These are phyloP conservation scores for Ginglymostoma cirratum DNA, from an alignment of 2,113 vertebrate genomes.

Conservation along the genomic window DNA sequence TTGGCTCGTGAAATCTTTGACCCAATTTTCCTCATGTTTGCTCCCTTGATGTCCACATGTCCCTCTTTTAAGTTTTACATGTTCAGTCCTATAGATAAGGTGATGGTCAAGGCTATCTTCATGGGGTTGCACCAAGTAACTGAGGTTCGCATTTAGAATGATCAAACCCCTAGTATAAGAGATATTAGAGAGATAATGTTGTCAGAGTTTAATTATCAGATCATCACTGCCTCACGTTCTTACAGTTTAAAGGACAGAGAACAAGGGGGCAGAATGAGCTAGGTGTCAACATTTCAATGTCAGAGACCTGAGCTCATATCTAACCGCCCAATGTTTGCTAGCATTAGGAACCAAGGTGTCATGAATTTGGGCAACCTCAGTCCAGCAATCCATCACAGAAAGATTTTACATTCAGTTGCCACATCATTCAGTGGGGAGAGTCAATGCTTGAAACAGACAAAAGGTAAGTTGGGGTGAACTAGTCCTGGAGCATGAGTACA, in stretches of 20 bases:
- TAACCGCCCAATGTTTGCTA: neutral
- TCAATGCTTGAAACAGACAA: neutral
- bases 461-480: neutral
- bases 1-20: slow-evolving; percentile 52
- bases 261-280: neutral
- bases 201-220: neutral
- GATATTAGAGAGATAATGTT: slow-evolving; percentile 38
- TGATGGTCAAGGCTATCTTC: slow-evolving; percentile 55
- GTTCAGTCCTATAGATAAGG: slow-evolving; percentile 72
- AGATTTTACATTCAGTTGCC: neutral
- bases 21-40: slow-evolving; percentile 44
- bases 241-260: neutral
- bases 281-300: neutral
- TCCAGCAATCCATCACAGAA: neutral
- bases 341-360: neutral
- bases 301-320: neutral
- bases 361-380: neutral
- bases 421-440: neutral
- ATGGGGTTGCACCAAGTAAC: slow-evolving; percentile 81
- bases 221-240: neutral
- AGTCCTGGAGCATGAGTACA: neutral
- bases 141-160: slow-evolving; percentile 67
- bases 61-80: slow-evolving; percentile 58
- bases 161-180: slow-evolving; percentile 77
- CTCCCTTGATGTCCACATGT: slow-evolving; percentile 61